Evolutionary conservation across 2,888 invertebrate species (phyloP), one percentile per base, ranked within the genome.

Genomic region (Slavum lentiscoides): DNA sequence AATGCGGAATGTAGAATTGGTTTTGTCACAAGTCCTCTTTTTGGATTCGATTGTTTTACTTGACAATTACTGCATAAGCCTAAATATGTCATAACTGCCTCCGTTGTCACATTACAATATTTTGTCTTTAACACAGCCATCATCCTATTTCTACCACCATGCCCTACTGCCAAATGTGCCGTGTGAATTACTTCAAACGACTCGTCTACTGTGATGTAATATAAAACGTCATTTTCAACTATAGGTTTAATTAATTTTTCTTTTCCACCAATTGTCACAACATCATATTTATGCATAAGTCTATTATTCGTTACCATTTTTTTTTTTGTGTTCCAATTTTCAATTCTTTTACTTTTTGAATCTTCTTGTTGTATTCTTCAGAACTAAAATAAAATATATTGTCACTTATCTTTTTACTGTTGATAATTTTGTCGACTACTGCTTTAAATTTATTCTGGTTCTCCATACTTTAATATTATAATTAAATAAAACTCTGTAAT

Each of bases 181-280:
- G 49, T 49, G 49, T 67, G 43, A 21, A 67, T 21, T 0, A 67
- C 21, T 49, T 55, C 19, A 66, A 75, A 75, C 19, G 67, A 70
- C 30, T 70, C 69, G 55, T 70, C 69, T 19, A 53, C 30, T 55
- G 62, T 62, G 37, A 64, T 55, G 59, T 75, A 75, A 55, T 64
- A 75, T 11, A 70, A 39, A 30, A 61, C 55, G 64, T 23, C 62
- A 74, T 19, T 59, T 17, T 17, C 30, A 53, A 53, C 13, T 70
- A 73, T 64, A 55, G 75, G 81, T 62, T 81, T 72, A 72, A 82
- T 82, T 15, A 53, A 55, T 69, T 69, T 69, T 30, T 55, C 69
- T 69, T 55, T 55, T 55, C 55, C 64, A 17, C 19, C 17, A 13
- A 17, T 19, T 8, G 64, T 37, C 17, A 64, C 15, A 37, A 64